phyloP scores from a whole-genome alignment of 2,113 vertebrate species.

The Lycocorax pyrrhopterus region DNA sequence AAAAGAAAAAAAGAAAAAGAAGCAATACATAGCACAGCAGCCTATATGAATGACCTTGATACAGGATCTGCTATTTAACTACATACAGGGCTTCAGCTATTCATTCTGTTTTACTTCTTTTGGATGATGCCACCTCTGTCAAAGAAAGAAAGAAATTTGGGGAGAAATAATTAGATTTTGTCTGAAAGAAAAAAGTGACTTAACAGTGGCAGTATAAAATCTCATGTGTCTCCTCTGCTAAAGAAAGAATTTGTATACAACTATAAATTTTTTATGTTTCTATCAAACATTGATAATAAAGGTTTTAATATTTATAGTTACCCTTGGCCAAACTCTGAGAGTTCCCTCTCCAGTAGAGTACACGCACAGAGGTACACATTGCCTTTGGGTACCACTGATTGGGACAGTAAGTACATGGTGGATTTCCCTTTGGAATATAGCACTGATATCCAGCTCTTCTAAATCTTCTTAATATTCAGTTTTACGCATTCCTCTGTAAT shows the following conservation, averaged over 20 bases:
- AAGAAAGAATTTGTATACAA: slow-evolving; percentile 60
- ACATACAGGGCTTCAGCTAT: not conserved
- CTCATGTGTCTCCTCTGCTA: slow-evolving; percentile 26
- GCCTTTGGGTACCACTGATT: slow-evolving; percentile 74
- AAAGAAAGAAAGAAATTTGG: slow-evolving; percentile 20
- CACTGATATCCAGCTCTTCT: slow-evolving; percentile 20
- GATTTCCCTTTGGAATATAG: slow-evolving; percentile 61
- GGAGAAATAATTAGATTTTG: slow-evolving; percentile 55
- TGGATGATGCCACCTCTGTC: not conserved
- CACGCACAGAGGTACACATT: slow-evolving; percentile 32
- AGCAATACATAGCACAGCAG: not conserved
- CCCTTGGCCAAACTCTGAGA: slow-evolving; percentile 71
- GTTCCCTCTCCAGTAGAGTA: slow-evolving; percentile 45
- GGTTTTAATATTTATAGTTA: slow-evolving; percentile 78
- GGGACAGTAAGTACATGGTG: slow-evolving; percentile 24
- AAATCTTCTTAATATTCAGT: slow-evolving; percentile 71
- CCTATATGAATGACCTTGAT: slow-evolving; percentile 55
- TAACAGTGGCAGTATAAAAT: slow-evolving; percentile 42
- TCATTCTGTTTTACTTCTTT: slow-evolving; percentile 7
- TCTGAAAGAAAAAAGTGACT: not conserved
- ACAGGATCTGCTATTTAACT: slow-evolving; percentile 33
- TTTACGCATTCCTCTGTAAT: slow-evolving; percentile 53
- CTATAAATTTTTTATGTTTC: slow-evolving; percentile 73
- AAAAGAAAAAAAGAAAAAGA: not conserved
- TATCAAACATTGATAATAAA: slow-evolving; percentile 78